A percentile compares a stretch with the other conserved stretches of the same genome.
Evolutionary conservation across 2,888 invertebrate species (phyloP).

Genomic region (Torymus texanus): DNA sequence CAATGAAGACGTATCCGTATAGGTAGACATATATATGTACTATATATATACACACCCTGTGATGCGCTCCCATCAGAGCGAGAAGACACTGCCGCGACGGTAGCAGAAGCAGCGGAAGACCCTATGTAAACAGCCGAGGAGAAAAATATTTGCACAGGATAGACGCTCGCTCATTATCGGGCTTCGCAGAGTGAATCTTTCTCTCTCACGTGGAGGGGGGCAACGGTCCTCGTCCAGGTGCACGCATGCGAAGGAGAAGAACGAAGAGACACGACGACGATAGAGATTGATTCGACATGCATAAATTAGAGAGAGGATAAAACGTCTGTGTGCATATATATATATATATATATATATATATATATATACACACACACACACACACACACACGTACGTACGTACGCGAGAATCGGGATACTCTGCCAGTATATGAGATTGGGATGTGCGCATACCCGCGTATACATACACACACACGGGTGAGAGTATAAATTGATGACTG

Average conservation of each 20-base stretch:
- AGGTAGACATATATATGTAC: not conserved
- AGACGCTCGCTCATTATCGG: conserved; percentile 72
- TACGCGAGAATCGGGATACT: conserved; percentile 62
- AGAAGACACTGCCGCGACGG: not conserved
- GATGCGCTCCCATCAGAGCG: no score
- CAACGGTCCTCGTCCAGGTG: conserved; percentile 72
- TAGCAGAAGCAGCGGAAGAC: not conserved
- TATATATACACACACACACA: no score
- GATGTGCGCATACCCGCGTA: conserved; percentile 57
- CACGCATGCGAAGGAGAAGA: conserved; percentile 60
- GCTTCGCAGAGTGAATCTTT: conserved; percentile 58
- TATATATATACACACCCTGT: not conserved
- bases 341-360: not conserved
- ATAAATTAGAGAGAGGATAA: conserved; percentile 75
- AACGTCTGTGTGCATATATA: conserved; percentile 58
- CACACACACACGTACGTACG: not conserved
- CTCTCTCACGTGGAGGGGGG: conserved; percentile 54
- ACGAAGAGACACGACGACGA: conserved; percentile 60
- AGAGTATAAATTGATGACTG: conserved; percentile 74
- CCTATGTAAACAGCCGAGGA: conserved; percentile 72
- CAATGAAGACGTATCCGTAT: conserved; percentile 23
- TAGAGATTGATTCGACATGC: conserved; percentile 75
- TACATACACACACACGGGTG: conserved; percentile 41
- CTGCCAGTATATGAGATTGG: conserved; percentile 47
- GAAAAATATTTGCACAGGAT: conserved; percentile 75